These are phyloP conservation scores for Collichthys lucidus DNA, from an alignment of 2,113 vertebrate species.

Conservation along the genomic window DNA sequence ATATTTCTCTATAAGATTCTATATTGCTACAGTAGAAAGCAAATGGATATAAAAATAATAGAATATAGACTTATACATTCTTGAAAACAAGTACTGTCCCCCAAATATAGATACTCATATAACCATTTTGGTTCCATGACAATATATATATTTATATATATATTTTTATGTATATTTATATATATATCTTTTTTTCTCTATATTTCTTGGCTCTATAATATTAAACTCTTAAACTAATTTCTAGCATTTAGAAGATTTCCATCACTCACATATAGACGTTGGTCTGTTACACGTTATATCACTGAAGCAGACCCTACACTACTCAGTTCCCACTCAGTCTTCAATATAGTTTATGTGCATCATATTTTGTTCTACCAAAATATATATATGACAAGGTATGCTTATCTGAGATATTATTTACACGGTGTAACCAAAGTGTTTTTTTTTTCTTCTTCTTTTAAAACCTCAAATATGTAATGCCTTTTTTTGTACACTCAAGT, in stretches of 20 bases:
- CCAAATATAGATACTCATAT: conserved; percentile 68
- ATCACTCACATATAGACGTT: conserved; percentile 76
- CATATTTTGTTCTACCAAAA: conserved; percentile 75
- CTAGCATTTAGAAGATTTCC: conserved; percentile 72
- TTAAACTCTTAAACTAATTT: conserved; percentile 71
- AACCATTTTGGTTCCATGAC: conserved; percentile 72
- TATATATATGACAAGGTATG: conserved; percentile 76
- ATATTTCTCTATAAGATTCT: conserved; percentile 69
- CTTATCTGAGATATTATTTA: conserved; percentile 77
- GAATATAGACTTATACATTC: conserved; percentile 76
- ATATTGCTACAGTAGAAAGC: conserved; percentile 78
- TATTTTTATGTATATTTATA: conserved; percentile 31
- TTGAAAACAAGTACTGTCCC: conserved; percentile 70
- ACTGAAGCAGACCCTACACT: conserved; percentile 71
- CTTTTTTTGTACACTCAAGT: conserved; percentile 37
- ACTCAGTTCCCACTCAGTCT: conserved; percentile 69
- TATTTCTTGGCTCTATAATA: conserved; percentile 62
- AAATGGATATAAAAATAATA: conserved; percentile 82
- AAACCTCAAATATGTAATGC: conserved; percentile 47
- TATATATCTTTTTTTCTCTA: conserved; percentile 43
- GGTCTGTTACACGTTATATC: conserved; percentile 69
- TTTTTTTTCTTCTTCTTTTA: neutral
- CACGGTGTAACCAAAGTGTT: conserved; percentile 59
- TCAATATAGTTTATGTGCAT: conserved; percentile 73
- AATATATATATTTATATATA: conserved; percentile 40